Percentiles rank a stretch among this genome's conserved stretches.
Evolutionary conservation across 2,797 vertebrate species (phyloP).

Genomic region (Leptodactylus fallax): DNA sequence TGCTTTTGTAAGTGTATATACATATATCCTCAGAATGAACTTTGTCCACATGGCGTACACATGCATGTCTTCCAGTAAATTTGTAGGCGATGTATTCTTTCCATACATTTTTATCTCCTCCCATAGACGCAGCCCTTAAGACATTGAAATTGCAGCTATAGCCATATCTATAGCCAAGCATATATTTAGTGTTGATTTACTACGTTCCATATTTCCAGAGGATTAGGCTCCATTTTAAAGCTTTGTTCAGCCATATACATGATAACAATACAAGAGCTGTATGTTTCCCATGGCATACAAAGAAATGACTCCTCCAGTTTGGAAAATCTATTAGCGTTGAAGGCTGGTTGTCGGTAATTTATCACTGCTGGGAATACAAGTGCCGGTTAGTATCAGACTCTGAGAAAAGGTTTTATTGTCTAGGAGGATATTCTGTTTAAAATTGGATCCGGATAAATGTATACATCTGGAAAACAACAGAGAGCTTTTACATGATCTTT

Average conservation of each 20-base stretch:
- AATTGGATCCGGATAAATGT: constrained; percentile 40
- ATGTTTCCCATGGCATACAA: constrained; percentile 41
- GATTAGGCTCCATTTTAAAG: constrained; percentile 47
- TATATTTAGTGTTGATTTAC: constrained; percentile 39
- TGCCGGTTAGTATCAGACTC: constrained; percentile 25
- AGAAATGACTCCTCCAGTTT: constrained; percentile 33
- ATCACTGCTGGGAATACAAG: constrained; percentile 39
- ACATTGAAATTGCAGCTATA: too few relatives aligned
- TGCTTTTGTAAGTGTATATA: too few relatives aligned
- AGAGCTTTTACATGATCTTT: constrained; percentile 5
- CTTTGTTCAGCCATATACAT: constrained; percentile 33
- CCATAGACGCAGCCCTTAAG: not conserved
- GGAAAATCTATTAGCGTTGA: constrained; percentile 49
- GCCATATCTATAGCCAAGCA: not conserved
- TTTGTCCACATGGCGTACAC: not conserved
- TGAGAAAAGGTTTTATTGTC: constrained; percentile 48
- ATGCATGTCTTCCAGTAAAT: not conserved
- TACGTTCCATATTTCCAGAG: constrained; percentile 26
- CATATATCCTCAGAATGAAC: too few relatives aligned
- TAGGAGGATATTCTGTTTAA: constrained; percentile 32
- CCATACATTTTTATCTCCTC: not conserved
- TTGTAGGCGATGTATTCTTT: not conserved
- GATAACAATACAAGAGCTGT: constrained; percentile 41
- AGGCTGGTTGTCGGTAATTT: constrained; percentile 41
- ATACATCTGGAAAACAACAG: constrained; percentile 47